Evolutionary conservation across 2,888 invertebrate genomes (phyloP), one percentile per base, ranked within the genome.

Genomic region (Pediacus dermestoides): DNA sequence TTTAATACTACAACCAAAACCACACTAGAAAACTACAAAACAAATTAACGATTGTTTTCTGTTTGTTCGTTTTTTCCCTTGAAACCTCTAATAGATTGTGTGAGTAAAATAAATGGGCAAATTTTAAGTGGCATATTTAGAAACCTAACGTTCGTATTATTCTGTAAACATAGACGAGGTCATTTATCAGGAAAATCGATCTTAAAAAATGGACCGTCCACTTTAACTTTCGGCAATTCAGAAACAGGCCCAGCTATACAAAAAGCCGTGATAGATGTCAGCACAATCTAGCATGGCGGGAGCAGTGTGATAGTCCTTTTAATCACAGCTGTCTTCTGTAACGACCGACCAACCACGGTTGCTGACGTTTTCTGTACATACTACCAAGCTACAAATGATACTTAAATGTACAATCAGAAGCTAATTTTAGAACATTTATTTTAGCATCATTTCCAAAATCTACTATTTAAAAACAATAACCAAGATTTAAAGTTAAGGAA

Each of bases 171-270:
- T 46, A 36, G 44, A 36, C 46, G 30, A 28, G 35, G 41, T 32
- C 42, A 45, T 48, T 45, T 48, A 48, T 48, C 45, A 48, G 37
- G 34, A 34, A 37, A 45, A 48, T 48, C 47, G 47, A 44, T 48
- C 41, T 48, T 48, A 48, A 48, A 48, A 48, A 48, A 45, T 48
- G 47, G 38, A 48, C 47, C 39, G 46, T 46, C 46, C 46, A 46
- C 46, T 46, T 44, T 40, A 46, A 46, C 46, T 48, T 48, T 46
- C 43, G 43, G 34, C 42, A 46, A 48, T 48, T 48, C 46, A 46
- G 30, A 39, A 48, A 34, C 44, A 45, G 42, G 35, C 30, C 40
- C 28, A 37, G 26, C 39, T 45, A 41, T 46, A 46, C 48, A 48
- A 48, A 46, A 46, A 43, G 34, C 39, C 18, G 42, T 46, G 43